Evolutionary conservation across 2,888 invertebrate genomes (phyloP).

Genomic region (Sesamia inferens): DNA sequence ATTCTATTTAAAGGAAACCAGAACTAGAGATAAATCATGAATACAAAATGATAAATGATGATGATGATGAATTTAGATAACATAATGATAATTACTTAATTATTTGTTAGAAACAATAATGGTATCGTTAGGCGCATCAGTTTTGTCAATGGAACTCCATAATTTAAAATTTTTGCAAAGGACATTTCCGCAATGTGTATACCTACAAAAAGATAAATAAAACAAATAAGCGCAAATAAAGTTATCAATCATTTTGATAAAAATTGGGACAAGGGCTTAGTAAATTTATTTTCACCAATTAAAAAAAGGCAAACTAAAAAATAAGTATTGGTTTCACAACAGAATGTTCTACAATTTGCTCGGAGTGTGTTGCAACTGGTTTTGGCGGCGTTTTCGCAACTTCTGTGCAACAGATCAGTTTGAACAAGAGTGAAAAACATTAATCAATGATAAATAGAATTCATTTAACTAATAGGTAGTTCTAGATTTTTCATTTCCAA

Average conservation of each 20-base stretch:
- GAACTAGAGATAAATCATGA: background rate
- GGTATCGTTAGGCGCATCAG: background rate
- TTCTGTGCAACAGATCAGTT: conserved; percentile 41
- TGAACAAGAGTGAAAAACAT: conserved; percentile 28
- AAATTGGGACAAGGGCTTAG: conserved; percentile 41
- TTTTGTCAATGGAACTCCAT: conserved; percentile 17
- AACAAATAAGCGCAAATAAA: conserved; percentile 4
- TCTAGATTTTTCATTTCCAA: conserved; percentile 16
- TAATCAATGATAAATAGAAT: conserved; percentile 17
- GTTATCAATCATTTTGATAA: conserved; percentile 21
- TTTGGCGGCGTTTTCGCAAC: conserved; percentile 59
- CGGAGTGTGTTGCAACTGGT: conserved; percentile 56
- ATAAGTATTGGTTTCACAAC: conserved; percentile 50
- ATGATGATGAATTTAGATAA: background rate
- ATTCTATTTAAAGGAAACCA: background rate
- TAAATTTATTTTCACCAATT: conserved; percentile 37
- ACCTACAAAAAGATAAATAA: conserved; percentile 18
- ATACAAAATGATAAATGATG: no score
- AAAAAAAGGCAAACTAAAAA: conserved; percentile 50
- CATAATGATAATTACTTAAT: background rate
- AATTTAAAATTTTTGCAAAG: background rate
- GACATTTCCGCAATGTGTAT: background rate
- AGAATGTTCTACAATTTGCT: conserved; percentile 37
- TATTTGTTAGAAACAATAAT: background rate
- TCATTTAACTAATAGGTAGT: conserved; percentile 11